Evolutionary conservation across 2,113 vertebrate species (phyloP), one percentile per base, ranked within the genome.

Genomic region (Etheostoma spectabile): DNA sequence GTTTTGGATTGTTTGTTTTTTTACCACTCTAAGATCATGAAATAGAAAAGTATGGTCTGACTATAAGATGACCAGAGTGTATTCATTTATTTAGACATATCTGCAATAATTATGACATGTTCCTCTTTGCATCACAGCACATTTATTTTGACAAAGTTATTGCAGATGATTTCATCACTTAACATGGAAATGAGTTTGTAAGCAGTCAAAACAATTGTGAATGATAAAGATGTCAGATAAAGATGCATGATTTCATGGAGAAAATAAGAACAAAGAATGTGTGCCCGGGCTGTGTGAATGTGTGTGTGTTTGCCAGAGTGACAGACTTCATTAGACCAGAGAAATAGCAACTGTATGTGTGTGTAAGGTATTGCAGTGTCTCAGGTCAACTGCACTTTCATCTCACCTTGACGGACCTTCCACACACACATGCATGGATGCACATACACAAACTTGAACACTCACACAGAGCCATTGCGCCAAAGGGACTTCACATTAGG

Each of bases 371-470:
- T 77, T 65, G 64, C 59, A 66, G 56, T 87, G 83, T 90, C 83
- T 72, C 24, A 63, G 85, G 83, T 75, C 83, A 89, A 92, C 79
- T 55, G 62, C 81, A 75, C 70, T 90, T 84, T 84, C 66, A 61
- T 83, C 65, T 88, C 72, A 86, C 90, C 89, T 93, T 93, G 90
- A 88, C 69, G 65, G 84, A 92, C 90, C 90, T 93, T 88, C 62
- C 30, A 48, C 76, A 60, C 49, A 74, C 81, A 66, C 82, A 67
- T 13, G 38, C 76, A 62, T 77, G 77, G 45, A 24, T 53, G 38
- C 63, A 55, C 68, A 30, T 4, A 67, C 48, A 60, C 55, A 63
- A 16, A 11, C 33, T 2, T 27, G 8, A 53, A 49, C 66, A 42
- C 66, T 64, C 67, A 12, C 67, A 30, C 64, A 30, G 8, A 71